Evolutionary conservation across 2,888 invertebrate species (phyloP), one percentile per base, ranked within the genome.

Genomic region (Hydropsyche betteni): DNA sequence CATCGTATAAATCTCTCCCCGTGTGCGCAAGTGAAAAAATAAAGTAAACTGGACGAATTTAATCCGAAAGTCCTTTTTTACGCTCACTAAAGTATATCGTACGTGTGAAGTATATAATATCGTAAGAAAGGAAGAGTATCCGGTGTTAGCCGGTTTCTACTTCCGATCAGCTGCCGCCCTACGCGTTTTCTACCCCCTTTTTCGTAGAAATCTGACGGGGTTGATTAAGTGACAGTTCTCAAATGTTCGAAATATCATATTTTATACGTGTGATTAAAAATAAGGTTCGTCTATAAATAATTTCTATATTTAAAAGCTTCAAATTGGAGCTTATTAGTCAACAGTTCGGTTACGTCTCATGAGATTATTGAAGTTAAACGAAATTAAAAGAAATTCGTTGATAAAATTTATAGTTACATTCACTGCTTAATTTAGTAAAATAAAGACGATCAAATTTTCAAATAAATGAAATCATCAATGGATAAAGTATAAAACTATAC

Each of bases 91-190:
- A 64, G 64, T 8, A 58, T 8, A 44, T 16, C 24, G 70, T 53
- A 24, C 34, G 70, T 10, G 33, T 68, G 10, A 44, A 44, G 44
- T 44, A 10, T 44, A 44, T 44, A 44, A 44, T 44, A 44, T 44
- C 44, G 44, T 44, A 44, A 44, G 44, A 44, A 44, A 44, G 44
- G 34, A 44, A 50, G 51, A 69, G 68, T 69, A 69, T 74, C 74
- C 74, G 74, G 74, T 38, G 68, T 36, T 33, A 33, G 55, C 14
- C 53, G 69, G 33, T 16, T 33, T 53, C 64, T 36, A 44, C 58
- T 70, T 75, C 75, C 75, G 58, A 75, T 75, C 75, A 75, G 75
- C 75, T 75, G 75, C 75, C 61, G 52, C 69, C 61, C 53, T 55
- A 36, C 33, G 12, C 71, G 16, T 24, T 24, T 64, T 44, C 44